A percentile compares a stretch with the other conserved stretches of the same genome.
Conservation (phyloP, 1,140 invertebrate species). For the Rhagoletis pomonella region DNA sequence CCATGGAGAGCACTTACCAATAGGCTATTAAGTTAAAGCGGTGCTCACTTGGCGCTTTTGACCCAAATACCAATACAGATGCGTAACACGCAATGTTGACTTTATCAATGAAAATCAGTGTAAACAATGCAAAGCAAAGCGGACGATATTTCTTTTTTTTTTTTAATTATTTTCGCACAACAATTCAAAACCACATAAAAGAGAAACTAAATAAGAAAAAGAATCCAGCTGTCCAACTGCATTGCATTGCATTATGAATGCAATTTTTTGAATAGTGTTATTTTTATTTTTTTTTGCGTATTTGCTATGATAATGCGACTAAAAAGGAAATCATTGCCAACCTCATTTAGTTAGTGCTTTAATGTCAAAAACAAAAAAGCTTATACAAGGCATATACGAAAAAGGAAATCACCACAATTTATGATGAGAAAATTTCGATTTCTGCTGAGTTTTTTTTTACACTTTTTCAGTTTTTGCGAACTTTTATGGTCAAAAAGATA, state of each 20-base stretch:
- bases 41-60: conserved; percentile 34
- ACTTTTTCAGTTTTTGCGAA: neutral
- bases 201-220: no score
- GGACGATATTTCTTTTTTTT: neutral
- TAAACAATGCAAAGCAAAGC: neutral
- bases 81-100: conserved; percentile 44
- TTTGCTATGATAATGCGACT: neutral
- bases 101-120: conserved; percentile 51
- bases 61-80: conserved; percentile 32
- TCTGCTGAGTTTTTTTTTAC: conserved; percentile 18
- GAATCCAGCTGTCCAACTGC: no score
- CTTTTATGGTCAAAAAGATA: conserved; percentile 35
- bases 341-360: conserved; percentile 28
- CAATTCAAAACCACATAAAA: neutral
- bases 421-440: conserved; percentile 37
- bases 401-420: conserved; percentile 48
- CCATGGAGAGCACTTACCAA: conserved; percentile 10
- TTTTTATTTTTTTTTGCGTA: neutral
- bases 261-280: neutral
- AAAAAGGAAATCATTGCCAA: conserved; percentile 49
- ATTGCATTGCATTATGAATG: neutral
- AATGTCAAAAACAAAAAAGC: neutral
- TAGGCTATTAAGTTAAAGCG: conserved; percentile 23
- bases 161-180: neutral
- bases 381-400: conserved; percentile 17